Evolutionary conservation across 2,113 vertebrate species (phyloP).

Genomic region (Heterochromis multidens): DNA sequence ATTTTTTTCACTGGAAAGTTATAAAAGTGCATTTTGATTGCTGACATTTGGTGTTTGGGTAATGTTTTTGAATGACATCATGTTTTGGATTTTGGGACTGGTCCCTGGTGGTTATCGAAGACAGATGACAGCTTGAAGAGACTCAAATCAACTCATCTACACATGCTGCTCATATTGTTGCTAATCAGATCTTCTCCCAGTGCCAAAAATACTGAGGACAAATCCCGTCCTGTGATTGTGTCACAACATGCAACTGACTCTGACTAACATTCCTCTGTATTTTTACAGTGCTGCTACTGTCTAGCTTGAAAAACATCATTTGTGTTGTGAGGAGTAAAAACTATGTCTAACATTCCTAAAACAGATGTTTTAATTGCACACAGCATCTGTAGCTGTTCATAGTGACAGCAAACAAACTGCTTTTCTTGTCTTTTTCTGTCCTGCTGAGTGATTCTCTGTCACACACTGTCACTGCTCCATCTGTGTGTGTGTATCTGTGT

Average conservation of each 20-base stretch:
- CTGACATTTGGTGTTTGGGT: background rate
- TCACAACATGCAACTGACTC: background rate
- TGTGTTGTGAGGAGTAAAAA: background rate
- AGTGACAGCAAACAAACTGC: constrained; percentile 45
- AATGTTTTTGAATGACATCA: background rate
- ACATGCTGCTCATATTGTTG: background rate
- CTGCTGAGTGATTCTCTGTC: constrained; percentile 1
- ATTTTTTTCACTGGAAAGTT: background rate
- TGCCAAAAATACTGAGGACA: background rate
- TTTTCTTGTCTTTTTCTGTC: constrained; percentile 10
- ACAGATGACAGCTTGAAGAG: constrained; percentile 15
- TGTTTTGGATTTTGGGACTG: background rate
- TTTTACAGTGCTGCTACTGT: background rate
- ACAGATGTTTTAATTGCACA: constrained; percentile 54
- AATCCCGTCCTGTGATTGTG: background rate
- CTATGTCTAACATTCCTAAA: constrained; percentile 12
- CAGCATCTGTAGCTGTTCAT: constrained; percentile 44
- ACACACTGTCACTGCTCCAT: constrained; percentile 13
- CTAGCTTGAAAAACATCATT: background rate
- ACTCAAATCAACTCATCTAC: constrained; percentile 1
- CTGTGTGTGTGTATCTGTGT: background rate
- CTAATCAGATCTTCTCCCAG: background rate
- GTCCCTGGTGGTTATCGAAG: constrained; percentile 12
- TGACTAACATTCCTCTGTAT: background rate
- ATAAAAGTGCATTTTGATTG: background rate